phyloP scores from a whole-genome alignment of 2,888 invertebrate genomes.

The Melieria omissa region DNA sequence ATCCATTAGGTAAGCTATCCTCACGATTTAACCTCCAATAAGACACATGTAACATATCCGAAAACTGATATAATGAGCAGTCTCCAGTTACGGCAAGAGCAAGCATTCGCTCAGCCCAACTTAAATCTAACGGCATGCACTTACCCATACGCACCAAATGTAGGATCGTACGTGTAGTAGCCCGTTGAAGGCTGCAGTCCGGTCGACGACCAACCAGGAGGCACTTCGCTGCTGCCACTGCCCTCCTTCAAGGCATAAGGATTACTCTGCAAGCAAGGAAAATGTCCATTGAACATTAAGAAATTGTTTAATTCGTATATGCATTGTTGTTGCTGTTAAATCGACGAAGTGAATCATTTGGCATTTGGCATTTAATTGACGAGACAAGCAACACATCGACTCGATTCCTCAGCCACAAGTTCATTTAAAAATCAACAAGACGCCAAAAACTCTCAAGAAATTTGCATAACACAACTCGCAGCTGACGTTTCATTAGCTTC shows the following conservation, averaged over 20 bases:
- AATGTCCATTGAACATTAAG: slow-evolving; percentile 4
- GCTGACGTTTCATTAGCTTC: slow-evolving; percentile 31
- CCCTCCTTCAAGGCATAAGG: slow-evolving; percentile 89
- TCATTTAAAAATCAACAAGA: slow-evolving; percentile 7
- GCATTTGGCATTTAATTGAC: slow-evolving; percentile 27
- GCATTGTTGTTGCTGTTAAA: slow-evolving; percentile 7
- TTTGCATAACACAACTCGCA: slow-evolving; percentile 34
- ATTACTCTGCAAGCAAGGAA: slow-evolving; percentile 78
- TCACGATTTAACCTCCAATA: too few relatives aligned
- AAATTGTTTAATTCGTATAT: background rate
- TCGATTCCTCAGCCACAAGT: background rate
- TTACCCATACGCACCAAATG: slow-evolving; percentile 89
- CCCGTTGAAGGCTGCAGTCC: slow-evolving; percentile 90
- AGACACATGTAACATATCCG: too few relatives aligned
- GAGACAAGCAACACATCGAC: slow-evolving; percentile 15
- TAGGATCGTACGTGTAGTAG: slow-evolving; percentile 93
- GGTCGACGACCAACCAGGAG: slow-evolving; percentile 92
- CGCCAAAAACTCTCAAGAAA: slow-evolving; percentile 15
- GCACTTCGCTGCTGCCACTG: slow-evolving; percentile 83
- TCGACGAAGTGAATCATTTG: slow-evolving; percentile 28
- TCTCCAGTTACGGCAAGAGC: too few relatives aligned
- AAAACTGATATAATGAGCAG: too few relatives aligned
- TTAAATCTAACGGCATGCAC: slow-evolving; percentile 63
- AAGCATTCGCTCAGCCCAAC: too few relatives aligned
- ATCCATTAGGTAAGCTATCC: too few relatives aligned